phyloP scores from a whole-genome alignment of 1,140 invertebrate species.

The Brachionus manjavacas region DNA sequence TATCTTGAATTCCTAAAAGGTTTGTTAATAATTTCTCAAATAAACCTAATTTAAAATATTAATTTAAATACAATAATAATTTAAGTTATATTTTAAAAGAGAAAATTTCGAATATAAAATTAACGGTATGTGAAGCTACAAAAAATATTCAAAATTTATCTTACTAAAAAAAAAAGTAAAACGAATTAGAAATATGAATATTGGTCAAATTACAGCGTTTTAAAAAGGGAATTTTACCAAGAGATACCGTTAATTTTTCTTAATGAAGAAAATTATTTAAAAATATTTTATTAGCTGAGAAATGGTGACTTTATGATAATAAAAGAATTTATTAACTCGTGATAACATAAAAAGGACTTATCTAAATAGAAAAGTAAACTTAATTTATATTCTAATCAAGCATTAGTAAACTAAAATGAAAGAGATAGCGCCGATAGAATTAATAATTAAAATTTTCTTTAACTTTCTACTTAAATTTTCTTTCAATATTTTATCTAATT shows the following conservation, averaged over 20 bases:
- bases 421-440: background rate
- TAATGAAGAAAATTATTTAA: background rate
- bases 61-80: no score
- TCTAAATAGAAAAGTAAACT: background rate
- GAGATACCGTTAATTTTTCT: background rate
- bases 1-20: no score
- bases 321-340: background rate
- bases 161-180: no score
- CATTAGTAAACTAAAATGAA: constrained; percentile 12
- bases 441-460: background rate
- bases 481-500: constrained; percentile 11
- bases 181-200: no score
- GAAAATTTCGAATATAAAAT: no score
- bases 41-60: no score
- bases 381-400: constrained; percentile 16
- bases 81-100: no score
- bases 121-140: no score
- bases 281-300: background rate
- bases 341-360: background rate
- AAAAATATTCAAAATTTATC: no score
- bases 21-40: no score
- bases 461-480: background rate
- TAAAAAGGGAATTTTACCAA: no score
- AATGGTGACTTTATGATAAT: background rate
- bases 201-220: no score